These are phyloP conservation scores for Nomada hirtipes DNA, from an alignment of 2,888 invertebrate genomes.

Conservation along the genomic window DNA sequence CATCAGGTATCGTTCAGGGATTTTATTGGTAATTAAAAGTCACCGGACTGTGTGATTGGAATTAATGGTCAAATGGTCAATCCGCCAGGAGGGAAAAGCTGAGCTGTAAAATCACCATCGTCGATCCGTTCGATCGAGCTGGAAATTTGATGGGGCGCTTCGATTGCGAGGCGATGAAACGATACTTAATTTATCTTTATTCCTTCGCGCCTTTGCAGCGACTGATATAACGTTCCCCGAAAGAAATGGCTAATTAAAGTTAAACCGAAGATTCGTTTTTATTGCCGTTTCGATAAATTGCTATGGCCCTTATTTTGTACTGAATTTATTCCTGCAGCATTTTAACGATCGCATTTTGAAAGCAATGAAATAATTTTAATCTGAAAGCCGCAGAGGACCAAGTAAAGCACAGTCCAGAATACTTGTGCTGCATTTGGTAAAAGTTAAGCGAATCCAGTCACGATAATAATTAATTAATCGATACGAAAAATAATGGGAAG, in stretches of 20 bases:
- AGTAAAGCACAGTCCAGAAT: too few species aligned
- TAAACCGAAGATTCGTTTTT: background rate
- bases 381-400: too few species aligned
- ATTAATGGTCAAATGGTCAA: constrained; percentile 83
- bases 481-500: too few species aligned
- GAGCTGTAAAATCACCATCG: constrained; percentile 65
- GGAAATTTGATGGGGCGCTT: constrained; percentile 35
- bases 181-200: constrained; percentile 27
- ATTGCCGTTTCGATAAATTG: background rate
- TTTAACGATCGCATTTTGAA: too few species aligned
- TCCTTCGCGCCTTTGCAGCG: background rate
- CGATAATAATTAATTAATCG: too few species aligned
- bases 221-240: background rate
- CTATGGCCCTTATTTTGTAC: too few species aligned
- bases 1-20: constrained; percentile 76
- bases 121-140: constrained; percentile 39
- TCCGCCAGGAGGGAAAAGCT: constrained; percentile 72
- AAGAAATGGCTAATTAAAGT: background rate
- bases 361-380: too few species aligned
- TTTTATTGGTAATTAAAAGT: constrained; percentile 84
- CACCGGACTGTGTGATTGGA: constrained; percentile 82
- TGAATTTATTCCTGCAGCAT: too few species aligned
- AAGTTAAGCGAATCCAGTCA: too few species aligned
- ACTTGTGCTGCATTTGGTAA: too few species aligned
- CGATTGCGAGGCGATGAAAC: constrained; percentile 40